Base-by-base conservation (phyloP, 2,113 vertebrate genomes). In the Camelus bactrianus region DNA sequence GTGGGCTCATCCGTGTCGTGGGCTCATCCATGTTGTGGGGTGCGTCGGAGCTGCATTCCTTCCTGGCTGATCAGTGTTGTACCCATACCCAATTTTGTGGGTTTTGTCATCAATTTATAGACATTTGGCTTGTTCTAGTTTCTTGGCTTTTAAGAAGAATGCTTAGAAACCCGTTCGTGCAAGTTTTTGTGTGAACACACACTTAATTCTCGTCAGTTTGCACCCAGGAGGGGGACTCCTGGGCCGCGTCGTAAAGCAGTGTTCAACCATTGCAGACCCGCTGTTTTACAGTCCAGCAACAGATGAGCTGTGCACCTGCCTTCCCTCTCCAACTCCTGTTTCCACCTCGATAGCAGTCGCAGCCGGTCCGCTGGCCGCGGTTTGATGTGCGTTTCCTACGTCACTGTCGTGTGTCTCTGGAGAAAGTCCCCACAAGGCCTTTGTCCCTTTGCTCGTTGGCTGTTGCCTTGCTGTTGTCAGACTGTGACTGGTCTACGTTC, bases 321-420 rank as follows among this genome's bases (percentile, higher is more conserved):
- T 42, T 42, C 38, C 30, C 30, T n/a, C 64, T 7, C 30, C 24
- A 26, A 62, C 30, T 16, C 13, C 14, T 13, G 64, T 16, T n/a
- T 65, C 17, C 30, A 32, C 64, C 14, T 16, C 6, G 16, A 2
- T 32, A 2, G 17, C 42, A 24, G 1, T 2, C 1, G 42, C 26
- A 48, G 42, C 72, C 9, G 24, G 9, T 28, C 72, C 42, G 24
- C 17, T 28, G 14, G 42, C 9, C 26, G 72, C 10, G 70, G 19
- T 30, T 30, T 17, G 38, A 5, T 28, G 72, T 42, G 72, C 24
- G 7, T 4, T 8, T 17, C 42, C 26, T 30, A 2, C 14, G 6
- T 26, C 14, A 2, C 26, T 11, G 1, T 46, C 72, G 2, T 7
- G 13, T 5, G 42, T 73, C 42, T 46, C 8, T 8, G 42, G 72